These are phyloP conservation scores for Lutraria lutraria DNA, from an alignment of 2,888 invertebrate species.

Conservation along the genomic window DNA sequence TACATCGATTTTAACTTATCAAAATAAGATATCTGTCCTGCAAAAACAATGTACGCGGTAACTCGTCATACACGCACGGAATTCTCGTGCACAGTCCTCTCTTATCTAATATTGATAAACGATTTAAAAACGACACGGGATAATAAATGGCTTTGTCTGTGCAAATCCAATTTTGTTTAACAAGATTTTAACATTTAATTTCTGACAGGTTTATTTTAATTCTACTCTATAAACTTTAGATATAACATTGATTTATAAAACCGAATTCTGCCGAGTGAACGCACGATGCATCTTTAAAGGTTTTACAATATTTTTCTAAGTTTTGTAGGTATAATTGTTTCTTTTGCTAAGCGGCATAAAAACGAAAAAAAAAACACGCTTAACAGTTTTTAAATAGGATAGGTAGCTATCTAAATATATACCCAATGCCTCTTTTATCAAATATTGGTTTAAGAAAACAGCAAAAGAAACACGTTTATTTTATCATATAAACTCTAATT, in stretches of 20 bases:
- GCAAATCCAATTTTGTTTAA: not conserved
- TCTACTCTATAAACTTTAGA: not conserved
- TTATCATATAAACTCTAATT: not conserved
- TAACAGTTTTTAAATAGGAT: not conserved
- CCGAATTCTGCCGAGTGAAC: not conserved
- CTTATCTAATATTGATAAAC: constrained; percentile 3
- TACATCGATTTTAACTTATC: not conserved
- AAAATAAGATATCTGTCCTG: not conserved
- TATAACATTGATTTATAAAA: not conserved
- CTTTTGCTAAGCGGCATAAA: not conserved
- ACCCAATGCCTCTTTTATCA: too few species aligned
- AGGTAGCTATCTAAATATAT: too few species aligned
- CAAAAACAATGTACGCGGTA: not conserved
- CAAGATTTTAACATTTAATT: not conserved
- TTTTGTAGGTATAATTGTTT: not conserved
- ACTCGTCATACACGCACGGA: not conserved
- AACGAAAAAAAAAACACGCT: not conserved
- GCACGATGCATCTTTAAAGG: not conserved
- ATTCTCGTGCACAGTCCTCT: not conserved
- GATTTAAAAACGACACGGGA: not conserved
- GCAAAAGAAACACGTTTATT: not conserved
- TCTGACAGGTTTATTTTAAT: not conserved
- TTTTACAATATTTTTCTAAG: too few species aligned
- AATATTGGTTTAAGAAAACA: not conserved
- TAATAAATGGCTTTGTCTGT: constrained; percentile 14